A percentile compares a stretch with the other conserved stretches of the same genome.
Conservation (phyloP, 2,113 vertebrate species). For the Microcebus griseorufus region DNA sequence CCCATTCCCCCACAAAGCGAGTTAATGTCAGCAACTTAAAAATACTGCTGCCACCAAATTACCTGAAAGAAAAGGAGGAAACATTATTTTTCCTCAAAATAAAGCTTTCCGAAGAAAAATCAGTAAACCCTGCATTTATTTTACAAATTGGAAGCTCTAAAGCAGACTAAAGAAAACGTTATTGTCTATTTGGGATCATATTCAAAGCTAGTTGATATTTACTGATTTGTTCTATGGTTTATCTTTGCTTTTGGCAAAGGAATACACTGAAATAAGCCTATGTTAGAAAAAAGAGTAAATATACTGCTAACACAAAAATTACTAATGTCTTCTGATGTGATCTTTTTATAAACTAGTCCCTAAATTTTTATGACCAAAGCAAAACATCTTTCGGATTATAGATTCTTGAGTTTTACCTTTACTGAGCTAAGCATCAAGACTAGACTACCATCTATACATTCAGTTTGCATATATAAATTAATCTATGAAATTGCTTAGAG, state of each 20-base stretch:
- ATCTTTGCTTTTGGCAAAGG: conserved; percentile 20
- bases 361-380: not conserved
- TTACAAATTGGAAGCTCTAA: conserved; percentile 42
- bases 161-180: conserved; percentile 18
- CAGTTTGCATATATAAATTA: not conserved
- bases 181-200: conserved; percentile 6
- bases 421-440: not conserved
- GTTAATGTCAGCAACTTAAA: conserved; percentile 36
- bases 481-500: not conserved
- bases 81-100: conserved; percentile 9
- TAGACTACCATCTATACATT: not conserved
- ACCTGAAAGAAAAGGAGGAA: conserved; percentile 27
- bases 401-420: conserved; percentile 5
- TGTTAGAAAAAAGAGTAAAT: conserved; percentile 25
- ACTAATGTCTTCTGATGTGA: not conserved
- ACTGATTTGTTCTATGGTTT: not conserved
- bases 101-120: conserved; percentile 18
- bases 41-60: conserved; percentile 3
- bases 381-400: conserved; percentile 10
- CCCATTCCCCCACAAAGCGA: not conserved
- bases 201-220: not conserved
- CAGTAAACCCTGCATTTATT: conserved; percentile 19
- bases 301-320: not conserved
- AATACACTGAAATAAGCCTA: conserved; percentile 18
- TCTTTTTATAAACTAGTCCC: conserved; percentile 17